phyloP scores from a whole-genome alignment of 2,888 invertebrate genomes.

The Temnothorax ravouxi region DNA sequence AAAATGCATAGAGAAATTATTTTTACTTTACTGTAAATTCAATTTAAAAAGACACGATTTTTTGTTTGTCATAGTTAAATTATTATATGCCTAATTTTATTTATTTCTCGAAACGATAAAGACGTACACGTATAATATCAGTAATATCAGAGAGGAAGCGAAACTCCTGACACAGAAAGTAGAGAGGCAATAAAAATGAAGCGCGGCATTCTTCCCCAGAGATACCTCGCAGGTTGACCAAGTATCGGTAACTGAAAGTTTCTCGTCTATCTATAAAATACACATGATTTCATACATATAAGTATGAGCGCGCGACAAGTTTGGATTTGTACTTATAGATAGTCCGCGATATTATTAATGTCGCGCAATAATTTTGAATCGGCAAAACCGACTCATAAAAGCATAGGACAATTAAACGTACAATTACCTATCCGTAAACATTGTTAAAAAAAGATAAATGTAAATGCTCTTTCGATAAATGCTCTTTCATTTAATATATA shows the following conservation, averaged over 20 bases:
- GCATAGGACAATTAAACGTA: slow-evolving; percentile 21
- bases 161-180: slow-evolving; percentile 63
- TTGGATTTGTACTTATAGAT: background rate
- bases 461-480: slow-evolving; percentile 46
- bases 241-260: slow-evolving; percentile 41
- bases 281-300: slow-evolving; percentile 32
- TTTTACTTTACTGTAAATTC: background rate
- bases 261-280: slow-evolving; percentile 42
- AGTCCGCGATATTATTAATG: slow-evolving; percentile 10
- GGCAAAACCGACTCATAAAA: background rate
- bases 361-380: background rate
- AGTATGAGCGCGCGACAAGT: background rate
- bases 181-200: slow-evolving; percentile 56
- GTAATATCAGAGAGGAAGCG: slow-evolving; percentile 38
- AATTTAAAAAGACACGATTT: background rate
- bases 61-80: background rate
- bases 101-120: slow-evolving; percentile 59
- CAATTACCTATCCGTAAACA: slow-evolving; percentile 41
- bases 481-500: slow-evolving; percentile 50
- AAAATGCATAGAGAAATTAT: background rate
- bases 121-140: slow-evolving; percentile 48
- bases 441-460: slow-evolving; percentile 52
- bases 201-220: slow-evolving; percentile 23
- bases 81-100: slow-evolving; percentile 66
- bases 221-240: slow-evolving; percentile 32